A percentile compares a stretch with the other conserved stretches of the same genome.
Evolutionary conservation across 2,888 invertebrate species (phyloP).

Genomic region (Corbicula japonica): DNA sequence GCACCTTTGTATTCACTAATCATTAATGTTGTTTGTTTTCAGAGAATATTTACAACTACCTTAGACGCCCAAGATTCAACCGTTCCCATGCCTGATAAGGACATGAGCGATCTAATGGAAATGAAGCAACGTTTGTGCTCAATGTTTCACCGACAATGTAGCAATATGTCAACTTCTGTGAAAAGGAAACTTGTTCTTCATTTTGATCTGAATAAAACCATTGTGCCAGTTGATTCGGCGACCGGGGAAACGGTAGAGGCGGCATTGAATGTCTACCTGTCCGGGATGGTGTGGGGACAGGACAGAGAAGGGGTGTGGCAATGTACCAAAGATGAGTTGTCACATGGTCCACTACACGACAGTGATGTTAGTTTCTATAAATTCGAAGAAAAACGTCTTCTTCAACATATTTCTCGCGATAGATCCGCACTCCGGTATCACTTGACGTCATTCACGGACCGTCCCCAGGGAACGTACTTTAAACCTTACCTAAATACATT

Average conservation of each 20-base stretch:
- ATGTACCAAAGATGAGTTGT: constrained; percentile 28
- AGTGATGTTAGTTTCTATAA: constrained; percentile 62
- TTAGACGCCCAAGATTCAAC: no score
- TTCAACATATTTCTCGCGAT: constrained; percentile 36
- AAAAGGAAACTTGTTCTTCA: constrained; percentile 60
- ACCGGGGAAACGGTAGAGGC: constrained; percentile 63
- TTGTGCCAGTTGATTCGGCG: constrained; percentile 63
- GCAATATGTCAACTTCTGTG: constrained; percentile 24
- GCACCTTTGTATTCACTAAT: no score
- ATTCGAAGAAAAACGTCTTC: constrained; percentile 54
- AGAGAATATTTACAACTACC: no score
- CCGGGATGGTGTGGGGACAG: constrained; percentile 61
- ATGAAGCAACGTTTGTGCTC: constrained; percentile 57
- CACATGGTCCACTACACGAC: constrained; percentile 20
- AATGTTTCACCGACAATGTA: constrained; percentile 42
- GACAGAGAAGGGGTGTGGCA: constrained; percentile 60
- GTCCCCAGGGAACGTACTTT: constrained; percentile 57
- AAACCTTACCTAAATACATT: constrained; percentile 59
- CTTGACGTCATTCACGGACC: constrained; percentile 60
- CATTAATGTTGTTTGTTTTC: no score
- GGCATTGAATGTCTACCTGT: constrained; percentile 58
- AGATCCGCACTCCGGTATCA: constrained; percentile 44
- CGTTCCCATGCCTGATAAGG: neutral
- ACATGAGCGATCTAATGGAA: constrained; percentile 11
- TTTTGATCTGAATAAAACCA: constrained; percentile 66